Base-by-base conservation (phyloP, 2,797 vertebrate genomes). In the Bradypodion ventrale region DNA sequence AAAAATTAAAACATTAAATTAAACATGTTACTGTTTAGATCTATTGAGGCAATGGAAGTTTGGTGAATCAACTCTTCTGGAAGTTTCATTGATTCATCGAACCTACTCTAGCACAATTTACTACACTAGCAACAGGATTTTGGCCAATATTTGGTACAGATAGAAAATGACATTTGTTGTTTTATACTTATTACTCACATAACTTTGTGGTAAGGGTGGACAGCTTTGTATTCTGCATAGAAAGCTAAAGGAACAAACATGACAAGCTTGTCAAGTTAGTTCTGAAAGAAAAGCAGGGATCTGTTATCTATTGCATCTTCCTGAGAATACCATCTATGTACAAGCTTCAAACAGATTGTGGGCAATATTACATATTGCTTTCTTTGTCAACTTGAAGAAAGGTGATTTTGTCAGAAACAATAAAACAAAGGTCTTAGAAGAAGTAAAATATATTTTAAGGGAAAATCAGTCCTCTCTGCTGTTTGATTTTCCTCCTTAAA, bases 341-440 rank as follows among this genome's bases (percentile, higher is more conserved):
- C 12, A 35, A 5, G 35, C 46, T 85, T 27, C n/a, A n/a, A 59
- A 46, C 8, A 70, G 66, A 85, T 74, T 70, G 73, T 82, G 73
- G 84, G 73, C 27, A 81, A 37, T 59, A 40, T 70, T 85, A 82
- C 81, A 81, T 85, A 85, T 70, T 85, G 84, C 52, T 85, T 85
- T 77, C 42, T 81, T 79, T 81, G 73, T 81, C 79, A 85, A 77
- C 79, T 46, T 82, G 73, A 81, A 82, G 79, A 52, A 82, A 82
- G 75, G 82, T 85, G 65, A 32, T 12, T 85, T 82, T 80, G 79
- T 70, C 73, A 85, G 42, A 40, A 85, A 25, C 65, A 77, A 70
- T 85, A 76, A 79, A 79, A 82, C 84, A 77, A 77, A 85, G 75
- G 74, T 77, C 42, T 81, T 70, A 59, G 78, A 82, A 81, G 74